A percentile compares a stretch with the other conserved stretches of the same genome.
Evolutionary conservation across 2,113 vertebrate genomes (phyloP).

Genomic region (Stegostoma tigrinum): DNA sequence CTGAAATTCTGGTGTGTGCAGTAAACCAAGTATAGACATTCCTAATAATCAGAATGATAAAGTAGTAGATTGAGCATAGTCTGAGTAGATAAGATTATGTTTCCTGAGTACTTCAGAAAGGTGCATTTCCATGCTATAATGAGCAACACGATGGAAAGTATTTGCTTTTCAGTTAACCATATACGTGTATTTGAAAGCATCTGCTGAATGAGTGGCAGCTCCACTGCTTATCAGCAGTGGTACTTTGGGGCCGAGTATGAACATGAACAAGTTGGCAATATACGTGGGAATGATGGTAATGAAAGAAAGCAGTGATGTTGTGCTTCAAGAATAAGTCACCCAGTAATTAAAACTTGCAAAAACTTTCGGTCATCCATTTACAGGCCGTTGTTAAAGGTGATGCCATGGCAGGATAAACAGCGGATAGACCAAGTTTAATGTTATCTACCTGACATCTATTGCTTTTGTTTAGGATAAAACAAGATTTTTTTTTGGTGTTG

Average conservation of each 20-base stretch:
- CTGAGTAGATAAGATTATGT: constrained; percentile 2
- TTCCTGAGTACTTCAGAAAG: constrained; percentile 3
- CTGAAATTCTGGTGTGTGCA: not conserved
- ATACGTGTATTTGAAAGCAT: constrained; percentile 11
- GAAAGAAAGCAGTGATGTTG: not conserved
- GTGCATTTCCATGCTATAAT: not conserved
- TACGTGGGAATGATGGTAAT: not conserved
- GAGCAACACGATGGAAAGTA: constrained; percentile 24
- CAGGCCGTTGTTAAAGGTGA: not conserved
- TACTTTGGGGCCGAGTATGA: not conserved
- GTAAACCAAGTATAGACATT: not conserved
- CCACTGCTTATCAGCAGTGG: constrained; percentile 6
- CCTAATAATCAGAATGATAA: not conserved
- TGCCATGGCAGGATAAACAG: not conserved
- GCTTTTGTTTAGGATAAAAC: not conserved
- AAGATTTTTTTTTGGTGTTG: not conserved
- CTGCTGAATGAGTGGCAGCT: constrained; percentile 31
- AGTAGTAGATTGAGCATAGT: not conserved
- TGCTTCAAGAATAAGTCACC: not conserved
- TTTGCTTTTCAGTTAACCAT: constrained; percentile 19
- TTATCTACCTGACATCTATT: not conserved
- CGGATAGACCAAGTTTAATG: not conserved
- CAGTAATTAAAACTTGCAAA: not conserved
- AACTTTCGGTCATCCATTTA: not conserved
- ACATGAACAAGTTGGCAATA: not conserved